phyloP scores from a whole-genome alignment of 2,888 invertebrate genomes.

The Gisinianus flammeolus region DNA sequence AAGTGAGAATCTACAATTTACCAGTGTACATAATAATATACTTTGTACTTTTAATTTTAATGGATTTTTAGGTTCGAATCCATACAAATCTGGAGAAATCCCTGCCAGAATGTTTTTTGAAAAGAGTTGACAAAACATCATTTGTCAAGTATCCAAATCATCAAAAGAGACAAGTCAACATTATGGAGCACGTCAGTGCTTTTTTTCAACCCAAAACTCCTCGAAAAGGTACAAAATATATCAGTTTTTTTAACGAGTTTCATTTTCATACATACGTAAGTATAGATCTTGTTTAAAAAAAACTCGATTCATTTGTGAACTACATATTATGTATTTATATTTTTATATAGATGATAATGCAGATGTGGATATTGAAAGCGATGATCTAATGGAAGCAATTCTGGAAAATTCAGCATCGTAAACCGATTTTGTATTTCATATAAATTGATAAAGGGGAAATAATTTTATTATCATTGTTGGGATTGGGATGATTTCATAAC shows the following conservation, averaged over 20 bases:
- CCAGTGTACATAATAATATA: too few relatives aligned
- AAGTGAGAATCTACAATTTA: neutral
- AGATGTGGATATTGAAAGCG: conserved; percentile 8
- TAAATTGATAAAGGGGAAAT: too few relatives aligned
- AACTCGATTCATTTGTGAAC: neutral
- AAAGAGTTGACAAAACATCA: conserved; percentile 12
- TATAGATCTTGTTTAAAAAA: neutral
- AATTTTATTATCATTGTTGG: too few relatives aligned
- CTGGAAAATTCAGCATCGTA: neutral
- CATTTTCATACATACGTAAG: neutral
- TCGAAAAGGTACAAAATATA: neutral
- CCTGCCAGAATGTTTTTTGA: conserved; percentile 17
- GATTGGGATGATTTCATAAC: too few relatives aligned
- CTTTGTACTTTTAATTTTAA: neutral
- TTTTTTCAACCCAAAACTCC: conserved; percentile 4
- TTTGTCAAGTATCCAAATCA: conserved; percentile 21
- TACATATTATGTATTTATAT: neutral
- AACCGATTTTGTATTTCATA: too few relatives aligned
- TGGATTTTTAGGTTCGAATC: conserved; percentile 21
- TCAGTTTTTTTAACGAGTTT: neutral
- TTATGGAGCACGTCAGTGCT: neutral
- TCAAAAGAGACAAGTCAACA: neutral
- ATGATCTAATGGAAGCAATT: conserved; percentile 26
- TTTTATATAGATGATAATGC: conserved; percentile 8
- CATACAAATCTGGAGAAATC: conserved; percentile 27